Evolutionary conservation across 2,888 invertebrate genomes (phyloP), one percentile per base, ranked within the genome.

Genomic region (Elmis aenea): DNA sequence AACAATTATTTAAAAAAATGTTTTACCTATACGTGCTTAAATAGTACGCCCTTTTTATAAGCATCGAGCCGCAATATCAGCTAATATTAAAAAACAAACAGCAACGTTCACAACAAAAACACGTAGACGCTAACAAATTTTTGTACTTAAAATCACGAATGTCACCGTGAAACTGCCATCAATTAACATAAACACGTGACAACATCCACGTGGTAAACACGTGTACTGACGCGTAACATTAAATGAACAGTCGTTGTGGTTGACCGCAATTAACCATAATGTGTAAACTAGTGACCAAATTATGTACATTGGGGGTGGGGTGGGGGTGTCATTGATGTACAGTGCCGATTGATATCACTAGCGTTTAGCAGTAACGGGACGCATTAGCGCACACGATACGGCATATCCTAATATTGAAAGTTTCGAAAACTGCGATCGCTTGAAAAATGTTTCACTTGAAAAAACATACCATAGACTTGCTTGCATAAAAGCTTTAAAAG

Each of bases 261-360:
- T 55, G 55, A 61, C 68, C 67, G 64, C 68, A 68, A 68, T 68
- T 67, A 67, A 64, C 66, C 66, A 66, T 67, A 68, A 68, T 67
- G 68, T 67, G 68, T 67, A 67, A 67, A 66, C 67, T 67, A 65
- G 61, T 67, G 66, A 66, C 67, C 67, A 67, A 68, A 68, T 67
- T 67, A 67, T 67, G 66, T 66, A 64, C 62, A 61, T 47, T 48
- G 37, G 33, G 41, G 34, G 33, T 37, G 51, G 55, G 52, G 53
- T 54, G 59, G 61, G 57, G 53, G 51, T 55, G 62, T 61, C 64
- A 64, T 64, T 64, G 64, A 64, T 62, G 63, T 59, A 58, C 49
- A 44, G 51, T 50, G 58, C 56, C 65, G 62, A 65, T 65, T 64
- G 64, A 65, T 65, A 64, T 61, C 60, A 53, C 51, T 52, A 58